A percentile compares a stretch with the other conserved stretches of the same genome.
phyloP scores from a whole-genome alignment of 2,888 invertebrate species.

The Tinea semifulvella region DNA sequence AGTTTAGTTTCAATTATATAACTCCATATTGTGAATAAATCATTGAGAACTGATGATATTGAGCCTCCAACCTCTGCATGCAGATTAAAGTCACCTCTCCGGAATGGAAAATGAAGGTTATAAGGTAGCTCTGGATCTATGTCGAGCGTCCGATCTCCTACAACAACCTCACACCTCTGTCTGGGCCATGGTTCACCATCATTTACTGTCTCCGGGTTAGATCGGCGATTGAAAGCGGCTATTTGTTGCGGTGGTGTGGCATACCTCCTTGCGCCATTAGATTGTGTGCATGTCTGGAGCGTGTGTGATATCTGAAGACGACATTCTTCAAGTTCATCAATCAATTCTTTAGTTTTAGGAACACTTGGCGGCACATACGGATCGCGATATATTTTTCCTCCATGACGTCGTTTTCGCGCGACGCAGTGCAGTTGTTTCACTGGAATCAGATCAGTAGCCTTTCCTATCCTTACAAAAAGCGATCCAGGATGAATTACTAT shows the following conservation, averaged over 20 bases:
- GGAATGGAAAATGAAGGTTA: slow-evolving; percentile 90
- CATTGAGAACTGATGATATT: slow-evolving; percentile 81
- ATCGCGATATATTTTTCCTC: slow-evolving; percentile 68
- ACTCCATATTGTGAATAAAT: slow-evolving; percentile 90
- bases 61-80: slow-evolving; percentile 88
- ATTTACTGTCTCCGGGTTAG: slow-evolving; percentile 72
- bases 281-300: slow-evolving; percentile 85
- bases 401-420: slow-evolving; percentile 71
- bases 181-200: slow-evolving; percentile 70
- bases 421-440: slow-evolving; percentile 86
- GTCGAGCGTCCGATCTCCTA: slow-evolving; percentile 81
- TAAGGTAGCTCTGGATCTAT: slow-evolving; percentile 76
- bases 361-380: slow-evolving; percentile 72
- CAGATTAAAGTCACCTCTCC: slow-evolving; percentile 87
- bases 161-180: slow-evolving; percentile 70
- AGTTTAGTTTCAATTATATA: slow-evolving; percentile 79
- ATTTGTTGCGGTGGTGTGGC: slow-evolving; percentile 92
- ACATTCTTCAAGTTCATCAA: slow-evolving; percentile 85
- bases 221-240: slow-evolving; percentile 84
- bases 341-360: slow-evolving; percentile 72
- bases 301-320: slow-evolving; percentile 85
- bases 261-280: slow-evolving; percentile 81
- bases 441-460: slow-evolving; percentile 90
- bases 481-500: slow-evolving; percentile 97
- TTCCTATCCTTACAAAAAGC: slow-evolving; percentile 85